These are phyloP conservation scores for Lottia gigantea DNA, from an alignment of 2,888 invertebrate species.

Conservation along the genomic window DNA sequence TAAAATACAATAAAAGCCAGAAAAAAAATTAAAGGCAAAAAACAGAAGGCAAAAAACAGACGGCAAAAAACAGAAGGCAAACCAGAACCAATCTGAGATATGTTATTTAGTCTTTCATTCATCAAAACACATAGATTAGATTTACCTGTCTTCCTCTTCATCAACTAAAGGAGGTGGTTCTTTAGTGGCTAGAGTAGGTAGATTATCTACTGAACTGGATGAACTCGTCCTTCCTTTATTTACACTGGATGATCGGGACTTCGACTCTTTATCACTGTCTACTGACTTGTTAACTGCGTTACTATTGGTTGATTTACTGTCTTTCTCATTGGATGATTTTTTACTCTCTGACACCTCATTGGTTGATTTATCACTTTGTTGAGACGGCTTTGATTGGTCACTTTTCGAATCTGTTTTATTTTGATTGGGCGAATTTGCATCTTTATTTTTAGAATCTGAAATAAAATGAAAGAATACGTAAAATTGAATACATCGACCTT, in stretches of 20 bases:
- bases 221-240: not conserved
- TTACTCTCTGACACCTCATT: not conserved
- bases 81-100: too few species aligned
- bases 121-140: not conserved
- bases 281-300: not conserved
- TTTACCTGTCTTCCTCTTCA: constrained; percentile 32
- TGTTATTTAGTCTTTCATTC: too few species aligned
- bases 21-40: too few species aligned
- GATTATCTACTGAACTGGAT: constrained; percentile 6
- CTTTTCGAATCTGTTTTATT: not conserved
- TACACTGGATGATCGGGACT: not conserved
- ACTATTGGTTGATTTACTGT: not conserved
- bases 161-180: constrained; percentile 36
- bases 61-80: too few species aligned
- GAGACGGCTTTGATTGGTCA: not conserved
- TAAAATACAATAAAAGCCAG: too few species aligned
- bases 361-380: not conserved
- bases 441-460: not conserved
- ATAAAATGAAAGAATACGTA: not conserved
- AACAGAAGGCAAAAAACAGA: too few species aligned
- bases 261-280: constrained; percentile 1
- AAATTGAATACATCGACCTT: too few species aligned
- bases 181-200: constrained; percentile 22
- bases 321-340: not conserved
- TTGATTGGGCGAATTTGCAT: not conserved